These are phyloP conservation scores for Scomberomorus guttatus DNA, from an alignment of 2,797 vertebrate species.

Conservation along the genomic window DNA sequence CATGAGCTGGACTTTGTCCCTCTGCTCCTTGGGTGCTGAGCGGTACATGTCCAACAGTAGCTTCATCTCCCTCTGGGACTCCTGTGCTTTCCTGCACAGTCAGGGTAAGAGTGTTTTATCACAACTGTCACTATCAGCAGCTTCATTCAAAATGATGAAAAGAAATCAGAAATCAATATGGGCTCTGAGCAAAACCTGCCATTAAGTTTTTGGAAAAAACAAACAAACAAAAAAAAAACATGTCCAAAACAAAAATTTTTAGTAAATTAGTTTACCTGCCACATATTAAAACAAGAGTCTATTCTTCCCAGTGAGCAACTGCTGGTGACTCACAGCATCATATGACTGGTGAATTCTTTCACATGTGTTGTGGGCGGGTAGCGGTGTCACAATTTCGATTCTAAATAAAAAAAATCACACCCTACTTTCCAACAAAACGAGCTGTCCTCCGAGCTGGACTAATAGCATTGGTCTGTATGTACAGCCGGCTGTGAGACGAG, in stretches of 20 bases:
- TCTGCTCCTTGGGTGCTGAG: slow-evolving; percentile 97
- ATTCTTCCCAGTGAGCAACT: background rate
- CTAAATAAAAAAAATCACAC: no score
- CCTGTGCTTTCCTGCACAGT: slow-evolving; percentile 92
- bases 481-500: no score
- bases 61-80: slow-evolving; percentile 98
- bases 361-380: no score
- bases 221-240: background rate
- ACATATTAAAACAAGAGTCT: background rate
- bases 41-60: slow-evolving; percentile 97
- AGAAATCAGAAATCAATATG: background rate
- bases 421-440: no score
- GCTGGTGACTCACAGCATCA: slow-evolving; percentile 6
- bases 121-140: slow-evolving; percentile 4
- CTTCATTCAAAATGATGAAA: background rate
- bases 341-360: no score
- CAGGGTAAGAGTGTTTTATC: slow-evolving; percentile 1
- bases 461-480: no score
- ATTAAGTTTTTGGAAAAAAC: no score
- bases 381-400: no score
- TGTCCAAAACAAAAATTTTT: no score
- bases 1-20: slow-evolving; percentile 98
- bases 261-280: background rate
- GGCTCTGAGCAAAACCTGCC: no score
- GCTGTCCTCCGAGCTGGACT: no score